Evolutionary conservation across 2,797 vertebrate genomes (phyloP).

Genomic region (Melanotaenia pygmaea): DNA sequence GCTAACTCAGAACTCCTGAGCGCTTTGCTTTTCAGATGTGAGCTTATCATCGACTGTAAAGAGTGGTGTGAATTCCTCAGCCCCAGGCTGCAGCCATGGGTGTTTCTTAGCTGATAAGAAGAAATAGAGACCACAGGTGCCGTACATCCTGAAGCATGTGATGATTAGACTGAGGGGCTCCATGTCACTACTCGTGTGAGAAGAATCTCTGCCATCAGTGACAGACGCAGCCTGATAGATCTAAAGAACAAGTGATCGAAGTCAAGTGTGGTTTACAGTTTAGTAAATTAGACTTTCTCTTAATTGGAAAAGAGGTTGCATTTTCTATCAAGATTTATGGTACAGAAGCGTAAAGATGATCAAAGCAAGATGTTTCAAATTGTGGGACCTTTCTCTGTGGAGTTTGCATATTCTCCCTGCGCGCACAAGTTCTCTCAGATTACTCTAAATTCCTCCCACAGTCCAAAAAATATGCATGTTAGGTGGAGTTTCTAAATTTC

Average conservation of each 20-base stretch:
- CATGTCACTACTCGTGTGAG: constrained; percentile 33
- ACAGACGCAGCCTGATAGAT: not conserved
- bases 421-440: not conserved
- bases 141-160: constrained; percentile 60
- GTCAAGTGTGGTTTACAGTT: not conserved
- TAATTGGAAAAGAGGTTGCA: not conserved
- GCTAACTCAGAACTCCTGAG: constrained; percentile 27
- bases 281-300: not conserved
- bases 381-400: not conserved
- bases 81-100: constrained; percentile 45
- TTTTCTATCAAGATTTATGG: not conserved
- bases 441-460: not conserved
- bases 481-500: not conserved
- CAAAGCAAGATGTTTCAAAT: not conserved
- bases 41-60: constrained; percentile 78
- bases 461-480: not conserved
- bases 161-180: constrained; percentile 58
- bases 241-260: constrained; percentile 2
- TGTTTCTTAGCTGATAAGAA: constrained; percentile 47
- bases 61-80: constrained; percentile 61
- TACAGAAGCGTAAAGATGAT: not conserved
- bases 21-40: constrained; percentile 53
- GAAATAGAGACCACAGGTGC: constrained; percentile 68
- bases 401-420: not conserved
- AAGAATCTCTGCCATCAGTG: constrained; percentile 40